Conservation (phyloP, 2,113 vertebrate genomes). For the Dasyornis broadbenti region DNA sequence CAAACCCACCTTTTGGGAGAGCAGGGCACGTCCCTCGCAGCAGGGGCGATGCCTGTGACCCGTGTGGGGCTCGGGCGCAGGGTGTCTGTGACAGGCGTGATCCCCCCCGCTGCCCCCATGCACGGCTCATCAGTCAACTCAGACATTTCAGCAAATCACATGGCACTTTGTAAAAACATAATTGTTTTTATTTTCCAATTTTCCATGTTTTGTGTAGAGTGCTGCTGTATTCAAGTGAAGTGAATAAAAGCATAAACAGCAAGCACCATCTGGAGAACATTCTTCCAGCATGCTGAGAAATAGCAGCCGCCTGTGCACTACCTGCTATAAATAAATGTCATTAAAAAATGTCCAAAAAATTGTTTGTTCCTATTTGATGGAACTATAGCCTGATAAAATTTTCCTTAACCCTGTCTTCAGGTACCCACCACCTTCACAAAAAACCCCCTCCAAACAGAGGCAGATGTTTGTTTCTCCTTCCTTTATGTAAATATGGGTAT, state of each 20-base stretch:
- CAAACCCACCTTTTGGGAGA: background rate
- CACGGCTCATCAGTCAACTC: background rate
- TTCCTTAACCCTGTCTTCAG: constrained; percentile 36
- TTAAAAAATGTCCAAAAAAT: constrained; percentile 41
- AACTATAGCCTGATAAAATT: constrained; percentile 59
- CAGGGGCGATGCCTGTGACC: background rate
- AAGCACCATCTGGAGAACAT: constrained; percentile 77
- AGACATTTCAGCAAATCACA: constrained; percentile 33
- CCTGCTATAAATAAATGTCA: constrained; percentile 78
- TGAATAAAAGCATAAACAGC: constrained; percentile 73
- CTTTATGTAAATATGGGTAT: constrained; percentile 31
- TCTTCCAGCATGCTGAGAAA: constrained; percentile 70
- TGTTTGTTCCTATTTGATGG: constrained; percentile 66
- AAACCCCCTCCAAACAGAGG: background rate
- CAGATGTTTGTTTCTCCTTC: constrained; percentile 26
- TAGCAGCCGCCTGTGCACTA: constrained; percentile 72
- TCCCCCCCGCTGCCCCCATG: background rate
- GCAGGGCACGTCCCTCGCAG: background rate
- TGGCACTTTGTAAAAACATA: constrained; percentile 26
- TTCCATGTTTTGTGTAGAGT: constrained; percentile 60
- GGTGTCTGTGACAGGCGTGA: background rate
- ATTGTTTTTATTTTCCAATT: constrained; percentile 60
- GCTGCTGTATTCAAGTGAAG: constrained; percentile 55
- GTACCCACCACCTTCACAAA: constrained; percentile 42
- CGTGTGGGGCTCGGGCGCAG: accelerated